Evolutionary conservation across 2,888 invertebrate species (phyloP), one percentile per base, ranked within the genome.

Genomic region (Adelphocoris suturalis): DNA sequence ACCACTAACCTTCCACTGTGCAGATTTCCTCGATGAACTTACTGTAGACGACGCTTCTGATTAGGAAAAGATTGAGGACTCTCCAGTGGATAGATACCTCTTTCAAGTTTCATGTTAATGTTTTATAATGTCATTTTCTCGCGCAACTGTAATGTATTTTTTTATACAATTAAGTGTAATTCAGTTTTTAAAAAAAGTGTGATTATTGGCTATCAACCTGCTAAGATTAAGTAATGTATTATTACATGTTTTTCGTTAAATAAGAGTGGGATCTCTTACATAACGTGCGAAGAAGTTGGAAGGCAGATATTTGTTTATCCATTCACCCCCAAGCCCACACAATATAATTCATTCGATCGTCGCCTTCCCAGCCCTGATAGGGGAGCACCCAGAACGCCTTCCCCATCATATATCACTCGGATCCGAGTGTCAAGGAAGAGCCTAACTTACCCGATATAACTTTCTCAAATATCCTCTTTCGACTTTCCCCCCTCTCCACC

Each of bases 271-370:
- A 52, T 52, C 13, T 48, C 52, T 13, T 11, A 52, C 2, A 13
- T 52, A 52, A 52, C 52, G 14, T 2, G 52, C 16, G 52, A 52
- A 52, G 52, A 52, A 52, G 13, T 52, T n/a, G 61, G 61, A 16
- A 19, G 19, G n/a, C 1, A 61, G 19, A 61, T n/a, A 61, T 61
- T 61, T 61, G 61, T 19, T 61, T 61, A 61, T 61, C 61, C 61
- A 19, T 61, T 61, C 61, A 61, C 61, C 16, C n/a, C 61, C 61
- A 16, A 19, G 19, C 2, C 61, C 19, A n/a, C 14, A 61, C 61
- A 61, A 61, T 61, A 61, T 61, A 61, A 61, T 61, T 61, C 61
- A 61, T 61, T 61, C 61, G 61, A 61, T 61, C 61, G 61, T 61
- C 61, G 61, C 61, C 61, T 61, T 61, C 19, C 19, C 19, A 61